Evolutionary conservation across 2,888 invertebrate species (phyloP).

Genomic region (Diloba caeruleocephala): DNA sequence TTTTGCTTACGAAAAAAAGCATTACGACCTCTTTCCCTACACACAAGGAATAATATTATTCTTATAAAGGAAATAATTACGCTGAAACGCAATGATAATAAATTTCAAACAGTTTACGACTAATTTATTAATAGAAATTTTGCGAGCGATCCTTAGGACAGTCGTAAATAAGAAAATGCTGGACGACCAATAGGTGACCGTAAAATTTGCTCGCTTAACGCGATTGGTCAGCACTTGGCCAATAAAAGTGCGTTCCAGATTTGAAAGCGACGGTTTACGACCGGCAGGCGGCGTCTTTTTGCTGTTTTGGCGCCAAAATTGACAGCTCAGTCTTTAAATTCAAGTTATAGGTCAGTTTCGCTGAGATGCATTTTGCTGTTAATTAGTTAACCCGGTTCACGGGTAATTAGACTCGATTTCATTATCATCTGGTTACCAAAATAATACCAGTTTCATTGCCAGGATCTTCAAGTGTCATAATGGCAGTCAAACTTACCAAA

Average conservation of each 20-base stretch:
- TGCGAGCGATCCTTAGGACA: slow-evolving; percentile 84
- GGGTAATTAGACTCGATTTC: slow-evolving; percentile 28
- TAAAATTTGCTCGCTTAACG: slow-evolving; percentile 80
- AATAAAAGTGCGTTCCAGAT: slow-evolving; percentile 81
- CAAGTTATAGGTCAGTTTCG: slow-evolving; percentile 59
- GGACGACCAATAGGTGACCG: slow-evolving; percentile 78
- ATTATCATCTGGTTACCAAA: slow-evolving; percentile 21
- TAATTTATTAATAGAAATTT: slow-evolving; percentile 89
- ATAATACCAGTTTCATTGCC: slow-evolving; percentile 20
- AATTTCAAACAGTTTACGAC: slow-evolving; percentile 84
- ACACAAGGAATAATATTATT: slow-evolving; percentile 75
- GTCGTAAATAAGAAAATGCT: slow-evolving; percentile 86
- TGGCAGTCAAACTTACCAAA: slow-evolving; percentile 17
- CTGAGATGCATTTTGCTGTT: slow-evolving; percentile 47
- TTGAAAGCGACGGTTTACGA: slow-evolving; percentile 88
- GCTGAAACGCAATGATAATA: slow-evolving; percentile 80
- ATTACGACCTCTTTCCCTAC: slow-evolving; percentile 45
- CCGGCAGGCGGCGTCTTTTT: slow-evolving; percentile 81
- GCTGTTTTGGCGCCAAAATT: slow-evolving; percentile 88
- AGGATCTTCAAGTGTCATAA: slow-evolving; percentile 11
- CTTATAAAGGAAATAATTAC: slow-evolving; percentile 87
- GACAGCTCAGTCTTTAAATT: slow-evolving; percentile 67
- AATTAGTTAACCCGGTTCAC: slow-evolving; percentile 54
- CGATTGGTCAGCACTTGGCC: slow-evolving; percentile 81
- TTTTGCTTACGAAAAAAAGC: slow-evolving; percentile 34